These are phyloP conservation scores for Syrista parreyssii DNA, from an alignment of 2,888 invertebrate species.

Conservation along the genomic window DNA sequence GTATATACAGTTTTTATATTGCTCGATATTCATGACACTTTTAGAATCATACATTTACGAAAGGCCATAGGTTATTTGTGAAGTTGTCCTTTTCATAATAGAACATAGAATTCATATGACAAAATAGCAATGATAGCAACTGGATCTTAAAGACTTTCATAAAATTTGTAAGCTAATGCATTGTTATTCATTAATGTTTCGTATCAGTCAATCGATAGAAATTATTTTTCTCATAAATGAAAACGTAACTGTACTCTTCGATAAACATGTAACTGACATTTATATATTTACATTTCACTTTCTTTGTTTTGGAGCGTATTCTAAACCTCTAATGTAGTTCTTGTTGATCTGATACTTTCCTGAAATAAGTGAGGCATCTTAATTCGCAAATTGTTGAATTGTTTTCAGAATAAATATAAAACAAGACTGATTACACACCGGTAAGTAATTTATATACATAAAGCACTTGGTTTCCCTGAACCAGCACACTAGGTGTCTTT, in stretches of 20 bases:
- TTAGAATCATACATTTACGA: not conserved
- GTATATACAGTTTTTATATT: not conserved
- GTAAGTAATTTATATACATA: slow-evolving; percentile 69
- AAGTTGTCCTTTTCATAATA: not conserved
- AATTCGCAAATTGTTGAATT: not conserved
- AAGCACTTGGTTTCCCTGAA: slow-evolving; percentile 91
- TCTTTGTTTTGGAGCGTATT: slow-evolving; percentile 79
- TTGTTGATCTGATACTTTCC: slow-evolving; percentile 83
- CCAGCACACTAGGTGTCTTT: slow-evolving; percentile 80
- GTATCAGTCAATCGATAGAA: not conserved
- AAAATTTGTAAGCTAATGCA: not conserved
- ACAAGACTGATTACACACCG: slow-evolving; percentile 54
- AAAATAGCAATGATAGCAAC: too few species aligned
- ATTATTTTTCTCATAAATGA: not conserved
- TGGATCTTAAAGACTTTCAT: not conserved
- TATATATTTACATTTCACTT: slow-evolving; percentile 60
- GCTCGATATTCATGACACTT: not conserved
- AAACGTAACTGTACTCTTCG: not conserved
- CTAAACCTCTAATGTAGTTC: slow-evolving; percentile 80
- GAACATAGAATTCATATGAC: too few species aligned
- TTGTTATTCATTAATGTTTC: not conserved
- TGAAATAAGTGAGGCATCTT: slow-evolving; percentile 53
- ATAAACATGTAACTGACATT: not conserved
- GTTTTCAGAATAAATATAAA: not conserved
- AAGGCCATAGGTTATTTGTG: not conserved